phyloP scores from a whole-genome alignment of 2,113 vertebrate species.

The Tinamus guttatus region DNA sequence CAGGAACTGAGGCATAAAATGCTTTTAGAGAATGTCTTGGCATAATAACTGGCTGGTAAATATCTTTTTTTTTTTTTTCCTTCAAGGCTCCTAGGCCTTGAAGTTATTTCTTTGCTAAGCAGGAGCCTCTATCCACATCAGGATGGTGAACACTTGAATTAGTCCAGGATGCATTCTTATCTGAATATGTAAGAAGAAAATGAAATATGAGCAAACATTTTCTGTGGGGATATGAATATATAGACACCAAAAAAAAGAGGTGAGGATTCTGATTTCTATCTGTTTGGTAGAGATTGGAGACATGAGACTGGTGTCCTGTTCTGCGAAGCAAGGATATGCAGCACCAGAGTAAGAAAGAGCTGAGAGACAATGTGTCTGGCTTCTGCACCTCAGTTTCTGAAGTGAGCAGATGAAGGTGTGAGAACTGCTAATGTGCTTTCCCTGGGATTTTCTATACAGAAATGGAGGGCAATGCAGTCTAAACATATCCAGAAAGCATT shows the following conservation, averaged over 20 bases:
- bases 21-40: constrained; percentile 46
- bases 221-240: neutral
- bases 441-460: neutral
- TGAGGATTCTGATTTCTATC: neutral
- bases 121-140: neutral
- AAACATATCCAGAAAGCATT: neutral
- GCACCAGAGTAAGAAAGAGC: neutral
- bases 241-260: fast-evolving
- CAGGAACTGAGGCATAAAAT: constrained; percentile 39
- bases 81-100: neutral
- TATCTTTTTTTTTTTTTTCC: neutral
- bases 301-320: neutral
- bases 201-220: neutral
- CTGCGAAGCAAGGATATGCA: neutral
- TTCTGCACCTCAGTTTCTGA: neutral
- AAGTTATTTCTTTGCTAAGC: neutral
- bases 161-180: neutral
- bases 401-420: neutral
- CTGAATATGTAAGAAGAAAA: neutral
- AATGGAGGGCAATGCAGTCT: neutral
- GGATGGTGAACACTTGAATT: neutral
- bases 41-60: constrained; percentile 34
- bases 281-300: neutral
- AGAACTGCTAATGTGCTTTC: neutral
- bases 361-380: neutral